Evolutionary conservation across 2,113 vertebrate species (phyloP), one percentile per base, ranked within the genome.

Genomic region (Pantherophis guttatus): DNA sequence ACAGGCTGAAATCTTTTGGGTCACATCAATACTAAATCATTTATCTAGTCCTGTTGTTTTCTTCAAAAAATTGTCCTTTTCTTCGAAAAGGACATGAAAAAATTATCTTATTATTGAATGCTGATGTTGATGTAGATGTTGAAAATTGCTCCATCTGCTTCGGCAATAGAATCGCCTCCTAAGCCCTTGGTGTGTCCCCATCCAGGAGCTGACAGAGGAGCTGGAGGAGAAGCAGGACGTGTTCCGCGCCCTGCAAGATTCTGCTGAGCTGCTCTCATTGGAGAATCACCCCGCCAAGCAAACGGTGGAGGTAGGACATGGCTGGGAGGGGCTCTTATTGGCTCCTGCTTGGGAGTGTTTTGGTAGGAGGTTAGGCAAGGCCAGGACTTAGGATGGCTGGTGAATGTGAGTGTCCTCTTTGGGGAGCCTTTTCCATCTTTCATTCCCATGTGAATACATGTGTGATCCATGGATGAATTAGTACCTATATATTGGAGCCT

Each of bases 271-370:
- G 5, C 97, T 99, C 85, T 99, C 99, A 92, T 97, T 98, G 96
- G 98, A 99, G 94, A 99, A 99, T 96, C 99, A 99, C 96, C 99
- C 99, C 0, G 99, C 99, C 97, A 99, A 99, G 92, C 99, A 99
- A 96, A 99, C 99, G 0, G 98, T 99, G 1, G 99, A 99, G 98
- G 99, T 99, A 95, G 33, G 29, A 3, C 13, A 23, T 90, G 88
- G 89, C 33, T 55, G 59, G 48, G 89, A 8, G 10, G 24, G 50
- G 29, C 53, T 54, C 3, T 19, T 54, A n/a, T 39, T 90, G 55
- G 89, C 52, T 39, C 15, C 6, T 10, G 13, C 23, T 44, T 90
- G 6, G 8, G 9, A 12, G 3, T 7, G 24, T 17, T 7, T 26
- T 19, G 26, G 87, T 52, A 2, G 59, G 58, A 26, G 13, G 24